These are phyloP conservation scores for Ceyx cyanopectus DNA, from an alignment of 2,113 vertebrate species.

Conservation along the genomic window DNA sequence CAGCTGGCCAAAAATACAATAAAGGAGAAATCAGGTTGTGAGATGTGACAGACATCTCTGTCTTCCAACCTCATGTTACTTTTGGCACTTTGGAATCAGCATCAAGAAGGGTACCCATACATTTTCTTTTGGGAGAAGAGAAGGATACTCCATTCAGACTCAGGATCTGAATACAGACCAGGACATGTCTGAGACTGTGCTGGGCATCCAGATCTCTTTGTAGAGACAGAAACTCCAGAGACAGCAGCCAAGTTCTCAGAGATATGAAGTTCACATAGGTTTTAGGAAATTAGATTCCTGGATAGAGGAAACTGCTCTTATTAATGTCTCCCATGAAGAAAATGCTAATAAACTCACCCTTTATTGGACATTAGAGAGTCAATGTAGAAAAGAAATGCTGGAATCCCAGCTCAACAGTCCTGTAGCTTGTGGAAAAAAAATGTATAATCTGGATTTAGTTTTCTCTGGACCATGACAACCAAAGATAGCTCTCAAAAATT, in stretches of 20 bases:
- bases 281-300: conserved; percentile 37
- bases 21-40: not conserved
- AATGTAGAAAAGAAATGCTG: not conserved
- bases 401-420: not conserved
- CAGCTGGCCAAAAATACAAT: not conserved
- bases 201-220: too few species aligned
- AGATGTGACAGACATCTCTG: not conserved
- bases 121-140: too few species aligned
- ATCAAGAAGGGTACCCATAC: too few species aligned
- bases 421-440: not conserved
- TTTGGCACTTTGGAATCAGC: too few species aligned
- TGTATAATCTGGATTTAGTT: not conserved
- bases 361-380: conserved; percentile 24
- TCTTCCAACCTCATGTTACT: not conserved
- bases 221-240: too few species aligned
- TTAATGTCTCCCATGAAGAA: conserved; percentile 22
- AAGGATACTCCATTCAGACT: too few species aligned
- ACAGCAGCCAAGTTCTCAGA: not conserved
- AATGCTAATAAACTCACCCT: conserved; percentile 23
- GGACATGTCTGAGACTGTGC: too few species aligned
- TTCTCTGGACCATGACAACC: not conserved
- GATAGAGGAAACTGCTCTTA: not conserved
- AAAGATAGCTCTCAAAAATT: conserved; percentile 8
- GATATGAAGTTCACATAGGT: not conserved
- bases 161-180: too few species aligned